A percentile compares a stretch with the other conserved stretches of the same genome.
Evolutionary conservation across 2,888 invertebrate species (phyloP).

Genomic region (Corbicula japonica): DNA sequence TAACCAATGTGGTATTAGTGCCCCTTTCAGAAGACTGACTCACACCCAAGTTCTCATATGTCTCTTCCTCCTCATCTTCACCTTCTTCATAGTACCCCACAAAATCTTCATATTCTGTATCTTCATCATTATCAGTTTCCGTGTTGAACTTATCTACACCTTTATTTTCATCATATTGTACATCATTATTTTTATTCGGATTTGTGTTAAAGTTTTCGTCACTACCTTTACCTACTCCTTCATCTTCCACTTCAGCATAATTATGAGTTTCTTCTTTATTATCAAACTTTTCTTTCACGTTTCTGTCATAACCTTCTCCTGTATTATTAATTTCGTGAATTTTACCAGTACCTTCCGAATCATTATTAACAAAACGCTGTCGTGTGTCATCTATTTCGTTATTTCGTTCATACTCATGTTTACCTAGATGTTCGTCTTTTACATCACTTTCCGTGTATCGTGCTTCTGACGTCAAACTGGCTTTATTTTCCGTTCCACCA

Average conservation of each 20-base stretch:
- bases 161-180: not conserved
- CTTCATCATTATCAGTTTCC: not conserved
- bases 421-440: not conserved
- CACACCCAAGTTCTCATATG: not conserved
- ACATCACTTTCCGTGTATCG: not conserved
- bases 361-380: too few species aligned
- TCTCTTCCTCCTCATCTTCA: not conserved
- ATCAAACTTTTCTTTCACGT: not conserved
- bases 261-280: not conserved
- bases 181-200: not conserved
- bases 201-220: not conserved
- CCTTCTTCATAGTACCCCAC: not conserved
- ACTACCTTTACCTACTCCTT: conserved; percentile 3
- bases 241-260: conserved; percentile 4
- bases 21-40: not conserved
- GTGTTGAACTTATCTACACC: not conserved
- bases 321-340: not conserved
- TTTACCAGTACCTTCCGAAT: not conserved
- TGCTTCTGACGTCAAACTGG: too few species aligned
- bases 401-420: not conserved
- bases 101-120: not conserved
- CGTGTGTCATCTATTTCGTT: conserved; percentile 1
- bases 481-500: not conserved
- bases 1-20: not conserved
- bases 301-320: not conserved